Base-by-base conservation (phyloP, 2,888 invertebrate species). In the Lasioglossum vierecki region DNA sequence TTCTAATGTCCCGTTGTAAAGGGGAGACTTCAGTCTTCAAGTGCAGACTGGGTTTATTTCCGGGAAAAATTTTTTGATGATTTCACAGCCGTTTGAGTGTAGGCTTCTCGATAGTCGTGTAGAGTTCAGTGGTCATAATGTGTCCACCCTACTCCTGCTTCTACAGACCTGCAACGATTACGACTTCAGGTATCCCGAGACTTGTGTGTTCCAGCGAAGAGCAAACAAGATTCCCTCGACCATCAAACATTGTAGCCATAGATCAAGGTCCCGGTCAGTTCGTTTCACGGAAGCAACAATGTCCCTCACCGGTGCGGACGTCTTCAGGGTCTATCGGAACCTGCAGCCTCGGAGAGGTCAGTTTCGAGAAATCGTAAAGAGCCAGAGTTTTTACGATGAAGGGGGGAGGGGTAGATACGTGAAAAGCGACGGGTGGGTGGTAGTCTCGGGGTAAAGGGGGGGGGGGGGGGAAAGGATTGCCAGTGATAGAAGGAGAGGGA, bases 341-440 rank as follows among this genome's bases (percentile, higher is more conserved):
- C 79, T 44, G 44, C 11, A 44, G 44, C 44, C 41, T 26, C n/a
- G 26, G 53, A 72, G 46, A 22, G 60, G 83, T 76, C 84, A 83
- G 84, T 90, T 91, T 90, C 83, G 82, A 88, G 88, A 87, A 91
- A 91, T 90, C 90, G 86, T 89, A 89, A 89, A 91, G 44, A 44
- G 35, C 79, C 76, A 73, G 18, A 46, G 86, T 82, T 89, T 90
- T 90, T 88, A 87, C 81, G 79, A 82, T 0, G n/a, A 66, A 30
- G 49, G 68, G 74, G 60, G 66, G 84, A 70, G 30, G 66, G 72
- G 66, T 72, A 60, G 84, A 70, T 85, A 76, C 77, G 79, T 79
- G 76, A 83, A 87, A 87, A 87, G 70, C 63, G 44, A 5, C 72
- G 60, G 79, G 73, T 76, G 39, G 63, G 22, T 39, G 71, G 75